Evolutionary conservation across 2,888 invertebrate genomes (phyloP), one percentile per base, ranked within the genome.

Genomic region (Ophion ventricosus): DNA sequence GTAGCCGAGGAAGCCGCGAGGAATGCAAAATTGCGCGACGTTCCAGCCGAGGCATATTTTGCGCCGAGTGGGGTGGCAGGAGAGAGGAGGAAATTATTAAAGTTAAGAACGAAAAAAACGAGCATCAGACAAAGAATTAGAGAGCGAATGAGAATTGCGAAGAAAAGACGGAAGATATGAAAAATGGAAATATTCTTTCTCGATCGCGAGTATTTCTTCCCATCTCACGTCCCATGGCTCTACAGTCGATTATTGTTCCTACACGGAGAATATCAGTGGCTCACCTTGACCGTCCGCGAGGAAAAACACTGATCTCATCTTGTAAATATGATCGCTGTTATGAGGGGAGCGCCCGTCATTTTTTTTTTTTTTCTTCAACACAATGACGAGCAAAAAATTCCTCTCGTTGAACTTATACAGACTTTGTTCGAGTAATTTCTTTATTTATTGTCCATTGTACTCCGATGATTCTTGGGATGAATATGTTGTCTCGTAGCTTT

Each of bases 251-350:
- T 11, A 49, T 61, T 29, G 29, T 57, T 59, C 11, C 40, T n/a
- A 17, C 35, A 54, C 25, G 43, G 81, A 63, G 63, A 82, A 49
- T 63, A 59, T 59, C 23, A 63, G 70, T 64, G 72, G 90, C 83
- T 90, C 87, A 87, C 90, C 90, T 90, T 89, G 89, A 87, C 88
- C 89, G 87, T 86, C 82, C 87, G 23, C 57, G 86, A 88, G 86
- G 86, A 88, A 88, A 88, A 80, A 86, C 88, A 86, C 89, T 90
- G 90, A 90, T 90, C 90, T 90, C 90, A 90, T 90, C 90, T 81
- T 82, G 85, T 87, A 89, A 89, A 88, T 88, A 89, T 87, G 90
- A 89, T 82, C 59, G 78, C 75, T 75, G 76, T 85, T 74, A 69
- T 76, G 82, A 86, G 59, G 59, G 84, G 79, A 82, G 72, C 75